Conservation (phyloP, 1,140 invertebrate species). For the Hyposmocoma kahamanoa region DNA sequence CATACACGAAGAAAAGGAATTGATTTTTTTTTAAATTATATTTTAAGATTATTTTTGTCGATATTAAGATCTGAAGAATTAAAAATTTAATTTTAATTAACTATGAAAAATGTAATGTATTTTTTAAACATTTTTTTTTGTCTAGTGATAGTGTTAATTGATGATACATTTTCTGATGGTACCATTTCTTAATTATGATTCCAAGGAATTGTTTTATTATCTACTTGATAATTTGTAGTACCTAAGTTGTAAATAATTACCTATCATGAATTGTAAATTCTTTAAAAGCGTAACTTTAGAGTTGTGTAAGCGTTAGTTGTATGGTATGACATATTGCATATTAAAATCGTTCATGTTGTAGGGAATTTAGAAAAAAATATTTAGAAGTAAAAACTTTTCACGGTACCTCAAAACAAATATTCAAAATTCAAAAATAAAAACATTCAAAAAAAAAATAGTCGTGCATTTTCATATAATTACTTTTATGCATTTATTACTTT, state of each 20-base stretch:
- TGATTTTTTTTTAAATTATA: conserved; percentile 3
- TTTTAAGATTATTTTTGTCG: not conserved
- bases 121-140: conserved; percentile 23
- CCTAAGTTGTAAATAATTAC: conserved; percentile 60
- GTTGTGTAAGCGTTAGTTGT: conserved; percentile 45
- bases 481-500: conserved; percentile 25
- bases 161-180: conserved; percentile 43
- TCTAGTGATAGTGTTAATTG: conserved; percentile 16
- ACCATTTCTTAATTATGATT: conserved; percentile 32
- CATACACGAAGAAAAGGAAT: conserved; percentile 8
- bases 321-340: conserved; percentile 49
- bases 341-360: conserved; percentile 67
- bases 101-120: conserved; percentile 17
- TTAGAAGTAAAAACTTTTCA: conserved; percentile 53
- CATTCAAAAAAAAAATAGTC: conserved; percentile 12
- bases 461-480: conserved; percentile 29
- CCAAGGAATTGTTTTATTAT: conserved; percentile 39
- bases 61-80: conserved; percentile 20
- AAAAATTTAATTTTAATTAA: conserved; percentile 6
- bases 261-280: conserved; percentile 52
- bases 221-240: conserved; percentile 14
- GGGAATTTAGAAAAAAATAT: conserved; percentile 48
- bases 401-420: conserved; percentile 25
- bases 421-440: conserved; percentile 1
- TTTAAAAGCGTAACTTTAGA: conserved; percentile 45